These are phyloP conservation scores for Gracilinanus agilis DNA, from an alignment of 2,113 vertebrate genomes.

Conservation along the genomic window DNA sequence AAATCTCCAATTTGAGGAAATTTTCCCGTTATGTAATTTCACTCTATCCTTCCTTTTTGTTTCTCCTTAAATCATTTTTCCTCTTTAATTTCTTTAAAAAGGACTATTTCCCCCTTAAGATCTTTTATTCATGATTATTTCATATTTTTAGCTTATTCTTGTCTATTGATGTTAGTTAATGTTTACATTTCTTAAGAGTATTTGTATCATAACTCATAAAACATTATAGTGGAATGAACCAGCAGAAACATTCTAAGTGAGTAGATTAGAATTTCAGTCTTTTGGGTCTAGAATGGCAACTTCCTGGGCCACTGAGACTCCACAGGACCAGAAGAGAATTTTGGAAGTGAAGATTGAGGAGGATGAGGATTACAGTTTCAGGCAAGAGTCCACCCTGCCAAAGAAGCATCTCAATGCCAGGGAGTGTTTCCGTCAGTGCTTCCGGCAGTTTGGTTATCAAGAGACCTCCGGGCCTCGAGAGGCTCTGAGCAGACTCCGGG, in stretches of 20 bases:
- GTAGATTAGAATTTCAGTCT: not conserved
- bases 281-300: slow-evolving; percentile 25
- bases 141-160: not conserved
- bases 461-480: slow-evolving; percentile 60
- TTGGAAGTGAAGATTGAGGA: slow-evolving; percentile 50
- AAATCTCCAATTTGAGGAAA: not conserved
- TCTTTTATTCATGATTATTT: slow-evolving; percentile 4
- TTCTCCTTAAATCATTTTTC: not conserved
- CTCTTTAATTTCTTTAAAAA: not conserved
- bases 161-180: not conserved
- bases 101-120: not conserved
- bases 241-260: not conserved
- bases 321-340: not conserved
- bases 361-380: not conserved
- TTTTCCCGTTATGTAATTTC: not conserved
- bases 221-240: no score
- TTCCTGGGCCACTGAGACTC: not conserved
- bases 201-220: not conserved
- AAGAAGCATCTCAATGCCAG: not conserved
- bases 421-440: slow-evolving; percentile 47
- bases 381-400: not conserved
- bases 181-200: not conserved
- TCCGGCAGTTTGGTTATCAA: slow-evolving; percentile 56
- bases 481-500: slow-evolving; percentile 26
- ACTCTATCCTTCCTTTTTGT: not conserved